Evolutionary conservation across 2,888 invertebrate species (phyloP), one percentile per base, ranked within the genome.

Genomic region (Tipula unca): DNA sequence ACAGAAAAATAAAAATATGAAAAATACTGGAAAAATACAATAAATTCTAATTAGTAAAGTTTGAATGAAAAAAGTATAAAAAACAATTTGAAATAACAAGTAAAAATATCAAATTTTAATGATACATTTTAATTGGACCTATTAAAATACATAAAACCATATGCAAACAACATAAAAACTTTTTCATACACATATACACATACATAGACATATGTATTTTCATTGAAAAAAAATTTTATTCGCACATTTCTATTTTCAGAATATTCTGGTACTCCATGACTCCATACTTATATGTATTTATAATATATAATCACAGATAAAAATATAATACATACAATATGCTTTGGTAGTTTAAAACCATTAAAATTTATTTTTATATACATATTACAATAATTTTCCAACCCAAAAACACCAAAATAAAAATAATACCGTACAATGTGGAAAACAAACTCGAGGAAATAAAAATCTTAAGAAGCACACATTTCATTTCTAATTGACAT

Each of bases 11-110:
- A 69, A 69, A 69, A 69, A 69, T 69, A 69, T 54, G 48, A 13
- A 25, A 25, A 69, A 69, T 10, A 25, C 25, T 17, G 48, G 25
- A 25, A 69, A 48, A 20, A 69, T 69, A 69, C 69, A 69, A 69
- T 69, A 69, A 69, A 69, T 69, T 69, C 69, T 69, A 69, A 69
- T 69, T 69, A 69, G 69, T 69, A 69, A 69, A 69, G 69, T 69
- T 69, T 69, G 69, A 54, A 54, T 54, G 48, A 54, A 54, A 54
- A 32, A 54, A 69, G 25, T 25, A 69, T 25, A 69, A 25, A 69
- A 69, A 5, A 48, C 17, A 13, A 25, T 54, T 69, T 69, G 8
- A 69, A 69, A 69, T 25, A 69, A 69, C 69, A 69, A 69, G 69
- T 69, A 69, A 69, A 69, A 69, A 69, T 69, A 69, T 69, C 69